Base-by-base conservation (phyloP, 2,888 invertebrate genomes). In the Rhodophaea formosa region DNA sequence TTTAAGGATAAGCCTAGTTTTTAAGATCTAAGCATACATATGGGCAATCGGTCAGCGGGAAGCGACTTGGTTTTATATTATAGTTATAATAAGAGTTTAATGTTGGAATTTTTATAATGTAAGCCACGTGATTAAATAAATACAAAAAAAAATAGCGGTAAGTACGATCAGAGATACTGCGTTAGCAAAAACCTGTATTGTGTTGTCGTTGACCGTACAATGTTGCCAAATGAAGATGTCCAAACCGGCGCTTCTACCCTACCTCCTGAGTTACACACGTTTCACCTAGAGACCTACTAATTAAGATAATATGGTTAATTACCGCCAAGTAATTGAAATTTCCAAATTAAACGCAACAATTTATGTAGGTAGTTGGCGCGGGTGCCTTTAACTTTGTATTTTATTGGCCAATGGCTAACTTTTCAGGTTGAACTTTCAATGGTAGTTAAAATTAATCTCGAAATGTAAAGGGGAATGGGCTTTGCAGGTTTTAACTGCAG, bases 301-400 rank as follows among this genome's bases (percentile, higher is more conserved):
- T 56, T 56, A 56, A 56, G 49, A 56, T 56, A 56, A 56, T 56
- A 47, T 23, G 42, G 49, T 56, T 42, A 51, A 56, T 56, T 49
- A 32, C 43, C 15, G 30, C 23, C 8, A 46, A 56, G 23, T 56
- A 56, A 56, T 56, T 56, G 56, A 56, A 56, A 56, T 49, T 56
- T 51, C 15, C 47, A 43, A 56, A 56, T 49, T 49, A 49, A 49
- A 49, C 15, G 39, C 17, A 56, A 49, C 56, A 56, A 51, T 56
- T 56, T 56, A 56, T 49, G 56, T 49, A 42, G 39, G 49, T 56
- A 49, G 42, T 56, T 42, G 17, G n/a, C 15, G 15, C 23, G 42
- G 15, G 54, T 55, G 45, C 35, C 45, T 12, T 55, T 46, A 32
- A 55, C 54, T 55, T 55, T 55, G 54, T 55, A 55, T 55, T 55